A percentile compares a stretch with the other conserved stretches of the same genome.
These are phyloP conservation scores for Megalonaias nervosa DNA, from an alignment of 1,140 invertebrate species.

Conservation along the genomic window DNA sequence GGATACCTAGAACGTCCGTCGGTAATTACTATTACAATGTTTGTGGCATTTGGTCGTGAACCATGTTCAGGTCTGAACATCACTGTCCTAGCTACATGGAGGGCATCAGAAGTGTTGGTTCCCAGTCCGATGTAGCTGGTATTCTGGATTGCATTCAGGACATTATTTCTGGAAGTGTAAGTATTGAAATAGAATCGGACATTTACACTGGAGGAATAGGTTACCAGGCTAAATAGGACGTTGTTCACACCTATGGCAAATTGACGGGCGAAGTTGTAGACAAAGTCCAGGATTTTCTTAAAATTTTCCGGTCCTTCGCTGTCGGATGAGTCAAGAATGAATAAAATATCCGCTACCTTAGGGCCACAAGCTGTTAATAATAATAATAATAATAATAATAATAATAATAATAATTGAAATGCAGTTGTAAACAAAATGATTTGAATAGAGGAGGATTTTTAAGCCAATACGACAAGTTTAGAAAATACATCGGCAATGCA, in stretches of 20 bases:
- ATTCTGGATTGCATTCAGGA: slow-evolving; percentile 26
- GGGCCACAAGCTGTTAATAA: slow-evolving; percentile 33
- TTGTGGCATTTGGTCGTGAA: slow-evolving; percentile 20
- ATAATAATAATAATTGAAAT: too few species aligned
- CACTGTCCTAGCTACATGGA: neutral
- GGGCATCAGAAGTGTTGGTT: slow-evolving; percentile 18
- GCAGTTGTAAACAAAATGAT: too few species aligned
- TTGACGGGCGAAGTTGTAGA: slow-evolving; percentile 36
- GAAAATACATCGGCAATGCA: too few species aligned
- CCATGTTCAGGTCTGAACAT: slow-evolving; percentile 29
- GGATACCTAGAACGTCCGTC: slow-evolving; percentile 31
- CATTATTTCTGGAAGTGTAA: slow-evolving; percentile 11
- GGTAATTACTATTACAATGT: slow-evolving; percentile 37
- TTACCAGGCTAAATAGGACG: slow-evolving; percentile 38
- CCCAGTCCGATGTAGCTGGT: slow-evolving; percentile 26
- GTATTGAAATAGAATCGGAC: slow-evolving; percentile 32
- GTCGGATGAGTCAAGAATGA: slow-evolving; percentile 45
- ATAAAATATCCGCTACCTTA: slow-evolving; percentile 48
- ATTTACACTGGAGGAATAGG: slow-evolving; percentile 21
- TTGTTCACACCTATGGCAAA: slow-evolving; percentile 38
- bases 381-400: neutral
- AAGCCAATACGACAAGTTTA: too few species aligned
- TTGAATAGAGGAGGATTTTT: too few species aligned
- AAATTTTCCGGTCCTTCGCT: slow-evolving; percentile 40
- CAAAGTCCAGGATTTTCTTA: slow-evolving; percentile 36